Percentiles rank a stretch among this genome's conserved stretches.
Evolutionary conservation across 1,140 invertebrate genomes (phyloP).

Genomic region (Limonius californicus): DNA sequence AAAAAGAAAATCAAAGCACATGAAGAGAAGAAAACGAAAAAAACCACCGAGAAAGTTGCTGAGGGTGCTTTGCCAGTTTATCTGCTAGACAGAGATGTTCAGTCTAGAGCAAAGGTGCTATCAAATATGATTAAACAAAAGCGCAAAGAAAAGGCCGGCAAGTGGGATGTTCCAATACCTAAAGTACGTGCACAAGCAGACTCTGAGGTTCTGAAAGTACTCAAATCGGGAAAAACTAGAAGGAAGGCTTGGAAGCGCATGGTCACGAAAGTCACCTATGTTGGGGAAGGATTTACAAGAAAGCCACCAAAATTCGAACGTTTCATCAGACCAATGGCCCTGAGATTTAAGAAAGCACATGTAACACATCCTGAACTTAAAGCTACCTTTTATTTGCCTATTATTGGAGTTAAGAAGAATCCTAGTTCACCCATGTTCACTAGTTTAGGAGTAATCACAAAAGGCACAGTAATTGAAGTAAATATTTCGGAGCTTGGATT

Average conservation of each 20-base stretch:
- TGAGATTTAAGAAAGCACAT: conserved; percentile 95
- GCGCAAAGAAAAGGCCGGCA: conserved; percentile 98
- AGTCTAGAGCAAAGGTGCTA: conserved; percentile 89
- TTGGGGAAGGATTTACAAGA: conserved; percentile 96
- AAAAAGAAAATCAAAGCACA: conserved; percentile 95
- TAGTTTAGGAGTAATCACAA: conserved; percentile 96
- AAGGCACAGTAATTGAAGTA: conserved; percentile 95
- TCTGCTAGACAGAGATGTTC: conserved; percentile 93
- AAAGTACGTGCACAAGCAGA: conserved; percentile 98
- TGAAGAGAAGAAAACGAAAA: conserved; percentile 86
- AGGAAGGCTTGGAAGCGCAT: conserved; percentile 99
- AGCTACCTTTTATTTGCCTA: conserved; percentile 97
- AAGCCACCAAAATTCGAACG: conserved; percentile 99
- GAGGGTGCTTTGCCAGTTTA: conserved; percentile 95
- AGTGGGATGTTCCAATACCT: conserved; percentile 99
- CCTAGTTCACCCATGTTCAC: conserved; percentile 97
- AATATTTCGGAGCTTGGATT: conserved; percentile 98
- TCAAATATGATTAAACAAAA: conserved; percentile 99
- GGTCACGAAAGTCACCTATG: conserved; percentile 98
- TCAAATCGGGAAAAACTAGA: conserved; percentile 92
- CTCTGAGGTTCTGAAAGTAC: conserved; percentile 94
- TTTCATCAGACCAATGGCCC: conserved; percentile 97
- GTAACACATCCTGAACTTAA: conserved; percentile 99
- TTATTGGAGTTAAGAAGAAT: conserved; percentile 99
- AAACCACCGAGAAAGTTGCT: conserved; percentile 75